A percentile compares a stretch with the other conserved stretches of the same genome.
Conservation (phyloP, 2,888 invertebrate genomes). For the Ametastegia equiseti region DNA sequence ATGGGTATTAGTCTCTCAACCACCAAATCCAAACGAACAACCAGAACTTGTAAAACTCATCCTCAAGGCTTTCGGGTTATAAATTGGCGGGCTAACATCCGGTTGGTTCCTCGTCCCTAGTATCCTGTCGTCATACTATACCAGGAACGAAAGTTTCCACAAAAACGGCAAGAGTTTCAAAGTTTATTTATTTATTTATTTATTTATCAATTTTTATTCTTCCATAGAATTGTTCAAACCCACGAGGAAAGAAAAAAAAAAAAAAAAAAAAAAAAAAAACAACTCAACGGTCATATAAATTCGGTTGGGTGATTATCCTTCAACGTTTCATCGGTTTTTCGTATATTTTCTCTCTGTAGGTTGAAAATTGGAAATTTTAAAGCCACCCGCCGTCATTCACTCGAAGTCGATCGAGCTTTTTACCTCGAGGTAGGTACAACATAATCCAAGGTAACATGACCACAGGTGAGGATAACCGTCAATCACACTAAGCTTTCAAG, state of each 20-base stretch:
- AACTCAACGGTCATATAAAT: too few species aligned
- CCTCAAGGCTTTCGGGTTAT: conserved; percentile 1
- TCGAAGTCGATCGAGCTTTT: neutral
- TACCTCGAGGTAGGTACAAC: neutral
- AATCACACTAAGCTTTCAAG: neutral
- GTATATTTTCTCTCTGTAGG: neutral
- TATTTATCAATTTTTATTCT: neutral
- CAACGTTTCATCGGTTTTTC: neutral
- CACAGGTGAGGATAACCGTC: neutral
- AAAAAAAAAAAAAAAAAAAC: too few species aligned
- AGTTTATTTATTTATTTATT: neutral
- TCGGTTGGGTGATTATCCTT: too few species aligned
- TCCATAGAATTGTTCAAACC: neutral
- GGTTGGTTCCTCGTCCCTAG: neutral
- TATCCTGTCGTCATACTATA: neutral
- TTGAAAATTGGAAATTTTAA: neutral
- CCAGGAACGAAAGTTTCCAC: neutral
- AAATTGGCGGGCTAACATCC: conserved; percentile 36
- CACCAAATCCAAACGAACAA: too few species aligned
- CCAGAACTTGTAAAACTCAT: conserved; percentile 42
- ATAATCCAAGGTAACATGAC: too few species aligned
- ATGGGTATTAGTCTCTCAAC: neutral
- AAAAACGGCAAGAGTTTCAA: neutral
- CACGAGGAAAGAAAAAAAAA: too few species aligned
- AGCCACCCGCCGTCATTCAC: neutral